Percentiles rank a stretch among this genome's conserved stretches.
phyloP scores from a whole-genome alignment of 2,888 invertebrate species.

The Melanotus villosus region DNA sequence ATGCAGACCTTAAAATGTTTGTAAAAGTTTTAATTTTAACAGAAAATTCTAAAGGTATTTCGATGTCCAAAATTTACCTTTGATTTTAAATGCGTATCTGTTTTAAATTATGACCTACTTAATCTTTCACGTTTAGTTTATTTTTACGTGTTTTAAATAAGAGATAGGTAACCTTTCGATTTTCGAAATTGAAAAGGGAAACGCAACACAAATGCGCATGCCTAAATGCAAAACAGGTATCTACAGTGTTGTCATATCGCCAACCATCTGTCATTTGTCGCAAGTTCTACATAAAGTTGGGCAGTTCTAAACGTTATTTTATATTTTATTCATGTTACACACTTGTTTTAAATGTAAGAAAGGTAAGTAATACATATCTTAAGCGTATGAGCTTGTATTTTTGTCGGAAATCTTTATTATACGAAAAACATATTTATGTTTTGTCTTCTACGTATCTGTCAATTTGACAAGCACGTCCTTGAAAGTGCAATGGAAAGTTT shows the following conservation, averaged over 20 bases:
- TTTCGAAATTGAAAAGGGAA: too few relatives aligned
- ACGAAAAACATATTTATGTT: constrained; percentile 32
- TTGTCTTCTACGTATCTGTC: constrained; percentile 32
- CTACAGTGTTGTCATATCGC: constrained; percentile 38
- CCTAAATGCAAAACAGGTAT: constrained; percentile 7
- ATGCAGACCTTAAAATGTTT: too few relatives aligned
- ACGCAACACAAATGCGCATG: not conserved
- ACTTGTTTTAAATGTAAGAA: constrained; percentile 49
- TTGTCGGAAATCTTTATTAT: not conserved
- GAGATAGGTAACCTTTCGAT: too few relatives aligned
- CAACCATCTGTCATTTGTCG: constrained; percentile 41
- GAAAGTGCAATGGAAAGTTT: constrained; percentile 37
- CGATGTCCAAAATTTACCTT: too few relatives aligned
- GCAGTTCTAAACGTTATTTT: constrained; percentile 48
- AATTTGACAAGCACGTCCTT: constrained; percentile 44
- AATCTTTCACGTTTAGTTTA: too few relatives aligned
- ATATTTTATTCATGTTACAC: constrained; percentile 50
- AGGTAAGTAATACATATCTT: constrained; percentile 27
- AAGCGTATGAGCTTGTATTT: not conserved
- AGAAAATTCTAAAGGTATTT: too few relatives aligned
- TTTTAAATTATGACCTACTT: too few relatives aligned
- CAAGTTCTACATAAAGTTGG: constrained; percentile 38
- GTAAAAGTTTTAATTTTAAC: too few relatives aligned
- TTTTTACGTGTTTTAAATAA: too few relatives aligned
- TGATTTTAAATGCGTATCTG: too few relatives aligned